phyloP scores from a whole-genome alignment of 1,140 invertebrate species.

The Lerema accius region DNA sequence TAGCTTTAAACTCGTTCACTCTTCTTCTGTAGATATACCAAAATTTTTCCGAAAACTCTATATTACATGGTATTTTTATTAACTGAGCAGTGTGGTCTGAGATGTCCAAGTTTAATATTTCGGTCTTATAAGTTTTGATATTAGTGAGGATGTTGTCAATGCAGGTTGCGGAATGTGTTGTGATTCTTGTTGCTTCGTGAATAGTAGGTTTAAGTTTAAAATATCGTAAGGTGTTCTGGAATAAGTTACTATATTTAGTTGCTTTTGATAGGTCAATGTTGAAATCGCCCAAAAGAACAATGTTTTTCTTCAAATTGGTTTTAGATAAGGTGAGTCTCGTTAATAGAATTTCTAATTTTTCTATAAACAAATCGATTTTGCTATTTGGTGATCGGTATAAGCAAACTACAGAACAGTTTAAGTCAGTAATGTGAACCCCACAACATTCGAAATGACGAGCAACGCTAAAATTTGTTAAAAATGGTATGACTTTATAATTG shows the following conservation, averaged over 20 bases:
- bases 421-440: background rate
- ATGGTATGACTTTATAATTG: background rate
- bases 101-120: constrained; percentile 1
- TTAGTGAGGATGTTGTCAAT: constrained; percentile 10
- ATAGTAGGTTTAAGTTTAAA: background rate
- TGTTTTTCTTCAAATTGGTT: background rate
- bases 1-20: background rate
- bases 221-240: background rate
- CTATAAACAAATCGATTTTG: background rate
- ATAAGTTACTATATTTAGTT: background rate
- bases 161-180: background rate
- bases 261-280: background rate
- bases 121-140: background rate
- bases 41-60: background rate
- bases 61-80: constrained; percentile 8
- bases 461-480: background rate
- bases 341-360: constrained; percentile 2
- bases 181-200: constrained; percentile 4
- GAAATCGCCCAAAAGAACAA: background rate
- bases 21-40: background rate
- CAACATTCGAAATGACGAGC: background rate
- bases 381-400: constrained; percentile 8
- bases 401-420: background rate
- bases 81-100: constrained; percentile 14
- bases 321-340: background rate